Evolutionary conservation across 2,888 invertebrate genomes (phyloP), one percentile per base, ranked within the genome.

Genomic region (Uropetala carovei): DNA sequence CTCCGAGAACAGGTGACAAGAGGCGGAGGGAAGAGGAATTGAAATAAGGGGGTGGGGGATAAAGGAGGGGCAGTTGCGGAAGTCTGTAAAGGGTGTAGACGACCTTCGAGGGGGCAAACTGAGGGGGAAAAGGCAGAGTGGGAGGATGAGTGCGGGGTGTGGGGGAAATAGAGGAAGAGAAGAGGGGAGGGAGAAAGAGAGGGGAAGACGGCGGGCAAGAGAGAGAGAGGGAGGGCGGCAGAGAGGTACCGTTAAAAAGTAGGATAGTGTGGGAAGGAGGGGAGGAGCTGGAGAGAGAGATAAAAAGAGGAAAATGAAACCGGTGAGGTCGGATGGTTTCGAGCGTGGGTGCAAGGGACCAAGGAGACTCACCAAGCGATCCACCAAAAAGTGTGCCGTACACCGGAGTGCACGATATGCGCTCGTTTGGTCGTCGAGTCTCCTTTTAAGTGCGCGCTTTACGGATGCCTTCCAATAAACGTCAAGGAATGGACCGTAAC

Each of bases 291-390:
- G n/a, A 27, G n/a, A 18, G n/a, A 1, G 18, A 9, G 75, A 11
- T 5, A 27, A 11, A 16, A 75, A 27, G 75, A n/a, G 75, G n/a
- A n/a, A 75, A 75, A n/a, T 27, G 11, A 75, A 84, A 84, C 84
- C 84, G 84, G 84, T 14, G 56, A 84, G 84, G 56, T 56, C n/a
- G 84, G 84, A 13, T 43, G 84, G n/a, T 56, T 43, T 43, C 84
- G 84, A 58, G 85, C 85, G 85, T 85, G 85, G 85, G 85, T 85
- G 85, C 85, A 58, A n/a, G 84, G 84, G 57, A 84, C 84, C 84
- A 84, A 85, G 85, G 85, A 56, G 85, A 57, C n/a, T 85, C 22
- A 5, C 57, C 18, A 22, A 56, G 84, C 13, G 83, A 43, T 16
- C 22, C 43, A 16, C 56, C 43, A 56, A 16, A 22, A 22, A 22